Conservation (phyloP, 2,888 invertebrate species). For the Matsumyia berberina region DNA sequence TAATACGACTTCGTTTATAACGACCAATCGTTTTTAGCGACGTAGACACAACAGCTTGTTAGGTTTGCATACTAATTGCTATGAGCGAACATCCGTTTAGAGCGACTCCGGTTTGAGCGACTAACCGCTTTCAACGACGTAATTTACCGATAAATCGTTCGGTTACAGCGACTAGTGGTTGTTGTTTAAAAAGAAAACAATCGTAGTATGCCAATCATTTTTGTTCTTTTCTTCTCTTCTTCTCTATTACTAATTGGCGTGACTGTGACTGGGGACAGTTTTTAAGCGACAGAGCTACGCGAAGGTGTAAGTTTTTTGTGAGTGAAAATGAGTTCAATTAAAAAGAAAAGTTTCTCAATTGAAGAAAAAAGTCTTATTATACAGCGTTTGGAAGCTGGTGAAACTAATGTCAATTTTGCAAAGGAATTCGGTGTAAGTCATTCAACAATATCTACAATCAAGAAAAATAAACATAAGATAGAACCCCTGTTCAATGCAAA, state of each 20-base stretch:
- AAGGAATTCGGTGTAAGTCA: constrained; percentile 14
- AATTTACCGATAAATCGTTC: constrained; percentile 15
- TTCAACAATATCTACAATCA: too few relatives aligned
- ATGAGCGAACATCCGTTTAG: too few relatives aligned
- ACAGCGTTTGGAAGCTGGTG: constrained; percentile 24
- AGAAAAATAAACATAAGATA: too few relatives aligned
- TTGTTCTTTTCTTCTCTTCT: constrained; percentile 1
- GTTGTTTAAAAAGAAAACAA: constrained; percentile 12
- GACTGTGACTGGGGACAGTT: background rate
- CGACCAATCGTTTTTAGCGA: constrained; percentile 16
- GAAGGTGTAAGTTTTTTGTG: constrained; percentile 5
- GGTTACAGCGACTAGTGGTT: constrained; percentile 8
- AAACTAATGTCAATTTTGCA: constrained; percentile 12
- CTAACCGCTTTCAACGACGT: constrained; percentile 1
- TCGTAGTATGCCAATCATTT: too few relatives aligned
- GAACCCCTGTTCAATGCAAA: too few relatives aligned
- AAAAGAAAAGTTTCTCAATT: constrained; percentile 30
- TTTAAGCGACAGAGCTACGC: constrained; percentile 8
- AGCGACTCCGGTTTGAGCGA: constrained; percentile 8
- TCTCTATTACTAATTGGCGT: constrained; percentile 14
- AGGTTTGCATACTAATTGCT: constrained; percentile 27
- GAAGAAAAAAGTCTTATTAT: constrained; percentile 26
- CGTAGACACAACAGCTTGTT: constrained; percentile 29
- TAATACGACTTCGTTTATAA: too few relatives aligned
- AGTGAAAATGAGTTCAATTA: constrained; percentile 22